phyloP scores from a whole-genome alignment of 2,113 vertebrate species.

The Stigmatopora nigra region DNA sequence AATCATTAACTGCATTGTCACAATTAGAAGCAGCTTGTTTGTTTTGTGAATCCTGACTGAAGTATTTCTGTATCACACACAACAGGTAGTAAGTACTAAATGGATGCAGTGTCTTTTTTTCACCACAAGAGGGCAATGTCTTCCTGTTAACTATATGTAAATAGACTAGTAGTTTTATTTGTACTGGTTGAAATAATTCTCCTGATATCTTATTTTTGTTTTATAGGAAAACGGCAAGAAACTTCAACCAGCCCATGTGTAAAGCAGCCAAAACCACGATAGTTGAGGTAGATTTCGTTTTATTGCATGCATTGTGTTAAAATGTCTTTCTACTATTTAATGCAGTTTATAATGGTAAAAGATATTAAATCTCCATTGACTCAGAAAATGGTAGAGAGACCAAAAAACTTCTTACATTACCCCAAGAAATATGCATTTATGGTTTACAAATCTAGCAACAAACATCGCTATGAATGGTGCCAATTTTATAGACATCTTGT shows the following conservation, averaged over 20 bases:
- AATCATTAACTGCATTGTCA: background rate
- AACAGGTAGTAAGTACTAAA: too few relatives aligned
- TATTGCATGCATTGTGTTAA: constrained; percentile 14
- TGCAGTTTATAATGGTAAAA: background rate
- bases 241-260: constrained; percentile 98
- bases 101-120: constrained; percentile 25
- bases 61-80: background rate
- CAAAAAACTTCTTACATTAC: background rate
- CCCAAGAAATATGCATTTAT: background rate
- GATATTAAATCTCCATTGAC: background rate
- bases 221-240: constrained; percentile 88
- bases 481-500: background rate
- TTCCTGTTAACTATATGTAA: constrained; percentile 12
- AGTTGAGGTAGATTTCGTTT: constrained; percentile 78
- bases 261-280: constrained; percentile 90
- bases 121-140: constrained; percentile 61
- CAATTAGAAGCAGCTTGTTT: too few relatives aligned
- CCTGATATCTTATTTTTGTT: background rate
- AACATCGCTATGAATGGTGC: background rate
- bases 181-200: background rate
- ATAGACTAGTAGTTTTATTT: background rate
- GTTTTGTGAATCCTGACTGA: background rate
- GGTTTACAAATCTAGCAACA: background rate
- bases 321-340: background rate
- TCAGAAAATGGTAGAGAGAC: background rate